Base-by-base conservation (phyloP, 2,797 vertebrate species). In the Enteromius afrohamiltoni region DNA sequence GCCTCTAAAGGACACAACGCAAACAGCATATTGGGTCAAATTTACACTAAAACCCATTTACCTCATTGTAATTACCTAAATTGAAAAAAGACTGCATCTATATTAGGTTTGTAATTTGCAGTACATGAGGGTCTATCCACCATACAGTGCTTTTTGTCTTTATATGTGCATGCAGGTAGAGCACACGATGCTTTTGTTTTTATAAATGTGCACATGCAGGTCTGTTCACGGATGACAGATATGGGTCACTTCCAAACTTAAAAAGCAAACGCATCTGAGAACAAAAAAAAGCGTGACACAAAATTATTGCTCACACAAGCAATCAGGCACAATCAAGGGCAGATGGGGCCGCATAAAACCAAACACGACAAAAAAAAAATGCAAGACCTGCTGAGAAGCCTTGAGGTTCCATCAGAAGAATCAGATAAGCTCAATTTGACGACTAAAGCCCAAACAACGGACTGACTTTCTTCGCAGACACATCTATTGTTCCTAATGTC, bases 341-440 rank as follows among this genome's bases (percentile, higher is more conserved):
- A 92, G 89, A 79, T 90, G 88, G 88, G 76, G 88, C 93, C 93
- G 93, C 91, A 94, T 92, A 91, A 93, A 94, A 81, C 58, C 86
- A 81, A 65, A 80, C 91, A 80, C 82, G 76, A 90, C 86, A 60
- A 89, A 86, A 88, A 85, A 88, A 93, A 91, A 91, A 82, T 69
- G 75, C 23, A 74, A 75, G 42, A 70, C 34, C 69, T 58, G 86
- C 31, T 67, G 23, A 70, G 68, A 31, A 47, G 31, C 69, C 89
- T 90, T 82, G 67, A 62, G 71, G 85, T 79, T 74, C 83, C 21
- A 23, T 69, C 13, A 86, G 83, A 88, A 82, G 82, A 77, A 62
- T 7, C 74, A 29, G 26, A 65, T 26, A 82, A 86, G 73, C 77
- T 37, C 62, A 26, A 80, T 86, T 71, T 37, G n/a, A 86, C 88